These are phyloP conservation scores for Pangasius krempfi DNA, from an alignment of 2,797 vertebrate species.

Conservation along the genomic window DNA sequence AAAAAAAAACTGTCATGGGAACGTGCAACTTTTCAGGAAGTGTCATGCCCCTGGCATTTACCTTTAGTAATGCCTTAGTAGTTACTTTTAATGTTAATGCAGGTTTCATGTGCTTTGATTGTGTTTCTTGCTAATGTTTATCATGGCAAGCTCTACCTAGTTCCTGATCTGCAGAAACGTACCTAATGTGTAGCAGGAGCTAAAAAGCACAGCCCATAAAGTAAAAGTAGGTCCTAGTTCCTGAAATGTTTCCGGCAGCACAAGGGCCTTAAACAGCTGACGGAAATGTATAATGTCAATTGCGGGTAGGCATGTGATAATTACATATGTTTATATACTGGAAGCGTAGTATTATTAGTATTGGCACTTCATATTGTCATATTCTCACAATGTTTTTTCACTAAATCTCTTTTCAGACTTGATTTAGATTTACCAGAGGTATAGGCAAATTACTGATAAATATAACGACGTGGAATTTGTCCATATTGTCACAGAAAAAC, in stretches of 20 bases:
- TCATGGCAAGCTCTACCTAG: neutral
- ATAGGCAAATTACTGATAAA: neutral
- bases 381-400: neutral
- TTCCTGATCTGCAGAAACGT: neutral
- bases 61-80: neutral
- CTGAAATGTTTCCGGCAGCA: neutral
- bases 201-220: neutral
- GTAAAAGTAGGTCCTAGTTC: neutral
- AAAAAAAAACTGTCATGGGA: too few species aligned
- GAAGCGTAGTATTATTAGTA: too few species aligned
- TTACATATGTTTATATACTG: neutral
- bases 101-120: neutral
- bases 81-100: neutral
- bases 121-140: neutral
- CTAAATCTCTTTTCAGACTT: neutral
- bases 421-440: neutral
- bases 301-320: neutral
- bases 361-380: neutral
- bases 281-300: neutral
- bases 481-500: neutral
- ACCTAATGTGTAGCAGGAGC: neutral
- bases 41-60: neutral
- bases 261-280: neutral
- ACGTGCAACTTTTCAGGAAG: neutral
- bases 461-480: neutral